These are phyloP conservation scores for Nyctibius grandis DNA, from an alignment of 2,797 vertebrate species.

Conservation along the genomic window DNA sequence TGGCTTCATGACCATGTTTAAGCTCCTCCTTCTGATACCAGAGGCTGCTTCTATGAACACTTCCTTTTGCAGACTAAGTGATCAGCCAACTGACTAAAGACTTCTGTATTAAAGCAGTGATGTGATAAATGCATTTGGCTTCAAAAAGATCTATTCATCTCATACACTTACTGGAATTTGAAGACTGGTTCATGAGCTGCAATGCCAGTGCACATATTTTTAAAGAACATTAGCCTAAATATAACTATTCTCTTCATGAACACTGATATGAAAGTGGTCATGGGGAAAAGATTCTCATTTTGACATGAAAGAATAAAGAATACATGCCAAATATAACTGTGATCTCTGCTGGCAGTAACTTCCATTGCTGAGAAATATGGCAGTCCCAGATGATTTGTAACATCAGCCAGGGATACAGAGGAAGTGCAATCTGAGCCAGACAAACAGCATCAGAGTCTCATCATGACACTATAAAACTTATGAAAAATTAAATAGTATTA, in stretches of 20 bases:
- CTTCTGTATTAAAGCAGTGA: neutral
- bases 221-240: neutral
- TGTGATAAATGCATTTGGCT: neutral
- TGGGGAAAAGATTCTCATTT: neutral
- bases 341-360: neutral
- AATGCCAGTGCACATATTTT: neutral
- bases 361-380: neutral
- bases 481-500: neutral
- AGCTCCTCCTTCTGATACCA: neutral
- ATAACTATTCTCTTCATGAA: neutral
- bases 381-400: neutral
- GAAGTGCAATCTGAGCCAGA: neutral
- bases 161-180: neutral
- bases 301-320: neutral
- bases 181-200: neutral
- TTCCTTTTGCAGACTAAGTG: neutral
- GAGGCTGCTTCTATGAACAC: neutral
- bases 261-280: neutral
- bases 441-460: neutral
- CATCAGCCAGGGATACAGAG: neutral
- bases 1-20: neutral
- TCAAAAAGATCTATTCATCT: neutral
- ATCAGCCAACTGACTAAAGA: neutral
- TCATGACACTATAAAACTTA: neutral
- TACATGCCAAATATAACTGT: neutral